Base-by-base conservation (phyloP, 2,888 invertebrate species). In the Drosophila percnosoma region DNA sequence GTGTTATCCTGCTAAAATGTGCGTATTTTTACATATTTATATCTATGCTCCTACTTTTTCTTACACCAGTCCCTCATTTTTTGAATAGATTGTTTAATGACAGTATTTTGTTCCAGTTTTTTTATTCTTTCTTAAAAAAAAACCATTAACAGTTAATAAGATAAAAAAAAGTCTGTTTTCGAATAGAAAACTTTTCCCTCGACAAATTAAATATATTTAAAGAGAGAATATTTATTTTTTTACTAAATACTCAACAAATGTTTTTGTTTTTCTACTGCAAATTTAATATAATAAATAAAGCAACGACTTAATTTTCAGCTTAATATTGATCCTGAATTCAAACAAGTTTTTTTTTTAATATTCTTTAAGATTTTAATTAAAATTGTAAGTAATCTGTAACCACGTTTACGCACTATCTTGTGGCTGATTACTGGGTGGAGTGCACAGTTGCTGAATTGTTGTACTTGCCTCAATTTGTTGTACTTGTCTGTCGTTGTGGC, bases 1-100 rank as follows among this genome's bases (percentile, higher is more conserved):
- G 93, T 72, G 93, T 92, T 75, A 90, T 92, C 71, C 80, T 93
- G 64, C 81, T 92, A 58, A 92, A 92, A 91, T 92, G 92, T 92
- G 75, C 75, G 91, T 84, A 38, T 48, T 18, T 31, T 1, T 6
- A 40, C 42, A 38, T 29, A 31, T 34, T 36, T 38, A 13, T 7
- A 15, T 3, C 7, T 15, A 15, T 2, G 7, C 7, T 36, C 31
- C 31, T 7, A 36, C 33, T 36, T 15, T 15, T 36, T 36, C 0
- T 15, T 15, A 7, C 15, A 36, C 6, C 15, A 6, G 15, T 8
- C 31, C 31, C 8, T 10, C 0, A 31, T 2, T 31, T 31, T 31
- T 8, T 31, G 31, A 8, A 31, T 31, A 31, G 2, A 40, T 10
- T n/a, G 40, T 4, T 40, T 10, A 10, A 40, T 10, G 8, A 38